phyloP scores from a whole-genome alignment of 2,113 vertebrate genomes.

The Platysteira castanea region DNA sequence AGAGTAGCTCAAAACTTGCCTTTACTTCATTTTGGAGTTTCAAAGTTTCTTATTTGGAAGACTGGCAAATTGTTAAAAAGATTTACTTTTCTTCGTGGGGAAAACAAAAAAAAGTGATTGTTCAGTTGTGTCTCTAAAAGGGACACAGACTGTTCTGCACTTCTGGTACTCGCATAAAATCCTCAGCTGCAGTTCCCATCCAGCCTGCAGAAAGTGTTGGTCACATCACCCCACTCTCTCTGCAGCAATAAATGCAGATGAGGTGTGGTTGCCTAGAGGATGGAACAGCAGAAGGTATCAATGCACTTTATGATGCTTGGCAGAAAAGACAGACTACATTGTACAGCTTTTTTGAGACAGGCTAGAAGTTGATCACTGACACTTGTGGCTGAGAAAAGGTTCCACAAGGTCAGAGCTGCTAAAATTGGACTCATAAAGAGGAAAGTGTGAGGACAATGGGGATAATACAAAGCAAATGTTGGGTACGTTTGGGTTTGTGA shows the following conservation, averaged over 20 bases:
- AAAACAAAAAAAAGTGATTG: not conserved
- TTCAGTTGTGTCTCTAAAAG: not conserved
- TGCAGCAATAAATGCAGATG: not conserved
- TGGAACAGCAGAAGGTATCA: conserved; percentile 13
- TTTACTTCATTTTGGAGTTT: not conserved
- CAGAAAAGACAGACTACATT: not conserved
- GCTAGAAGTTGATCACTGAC: not conserved
- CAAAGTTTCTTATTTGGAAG: not conserved
- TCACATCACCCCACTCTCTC: not conserved
- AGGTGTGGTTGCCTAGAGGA: not conserved
- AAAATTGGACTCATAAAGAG: not conserved
- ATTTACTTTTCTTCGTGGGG: not conserved
- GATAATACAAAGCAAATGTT: conserved; percentile 18
- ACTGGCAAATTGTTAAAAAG: not conserved
- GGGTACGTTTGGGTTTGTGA: not conserved
- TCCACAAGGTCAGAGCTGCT: not conserved
- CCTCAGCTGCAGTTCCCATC: not conserved
- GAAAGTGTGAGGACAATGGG: not conserved
- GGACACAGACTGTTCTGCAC: not conserved
- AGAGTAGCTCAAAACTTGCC: not conserved
- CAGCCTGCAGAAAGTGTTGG: not conserved
- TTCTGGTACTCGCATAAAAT: not conserved
- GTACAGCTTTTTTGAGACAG: not conserved
- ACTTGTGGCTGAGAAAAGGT: not conserved
- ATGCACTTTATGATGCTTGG: not conserved